Percentiles rank a stretch among this genome's conserved stretches.
These are phyloP conservation scores for Excalfactoria chinensis DNA, from an alignment of 2,113 vertebrate species.

Conservation along the genomic window DNA sequence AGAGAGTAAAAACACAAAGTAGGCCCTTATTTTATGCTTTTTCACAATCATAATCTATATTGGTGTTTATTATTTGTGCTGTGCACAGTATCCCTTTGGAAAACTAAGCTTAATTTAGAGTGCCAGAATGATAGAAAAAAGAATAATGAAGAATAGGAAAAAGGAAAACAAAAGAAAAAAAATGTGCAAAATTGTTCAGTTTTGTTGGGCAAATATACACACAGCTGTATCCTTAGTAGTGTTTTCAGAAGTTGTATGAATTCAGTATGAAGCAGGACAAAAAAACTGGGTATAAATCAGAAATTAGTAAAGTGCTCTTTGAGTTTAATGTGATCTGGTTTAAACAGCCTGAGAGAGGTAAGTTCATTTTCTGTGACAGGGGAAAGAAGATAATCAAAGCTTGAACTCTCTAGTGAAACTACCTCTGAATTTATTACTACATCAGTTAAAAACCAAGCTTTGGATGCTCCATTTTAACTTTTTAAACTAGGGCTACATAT, in stretches of 20 bases:
- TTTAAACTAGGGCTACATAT: background rate
- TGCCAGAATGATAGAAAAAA: background rate
- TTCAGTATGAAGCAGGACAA: background rate
- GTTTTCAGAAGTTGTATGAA: background rate
- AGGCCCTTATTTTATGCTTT: background rate
- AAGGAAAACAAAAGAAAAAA: background rate
- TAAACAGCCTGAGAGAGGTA: background rate
- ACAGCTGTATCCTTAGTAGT: fast-evolving
- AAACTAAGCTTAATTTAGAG: background rate
- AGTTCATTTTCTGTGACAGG: background rate
- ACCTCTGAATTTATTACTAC: background rate
- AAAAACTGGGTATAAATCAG: background rate
- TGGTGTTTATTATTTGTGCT: background rate
- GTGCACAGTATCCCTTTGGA: background rate
- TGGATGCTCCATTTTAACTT: background rate
- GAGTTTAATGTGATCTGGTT: background rate
- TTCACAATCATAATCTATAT: background rate
- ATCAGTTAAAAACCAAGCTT: background rate
- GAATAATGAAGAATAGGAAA: background rate
- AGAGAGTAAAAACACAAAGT: background rate
- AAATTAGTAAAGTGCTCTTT: fast-evolving
- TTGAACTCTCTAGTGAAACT: background rate
- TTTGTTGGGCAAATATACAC: background rate
- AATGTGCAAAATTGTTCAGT: background rate
- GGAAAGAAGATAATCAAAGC: background rate